phyloP scores from a whole-genome alignment of 1,140 invertebrate species.

The Oryctes rhinoceros region DNA sequence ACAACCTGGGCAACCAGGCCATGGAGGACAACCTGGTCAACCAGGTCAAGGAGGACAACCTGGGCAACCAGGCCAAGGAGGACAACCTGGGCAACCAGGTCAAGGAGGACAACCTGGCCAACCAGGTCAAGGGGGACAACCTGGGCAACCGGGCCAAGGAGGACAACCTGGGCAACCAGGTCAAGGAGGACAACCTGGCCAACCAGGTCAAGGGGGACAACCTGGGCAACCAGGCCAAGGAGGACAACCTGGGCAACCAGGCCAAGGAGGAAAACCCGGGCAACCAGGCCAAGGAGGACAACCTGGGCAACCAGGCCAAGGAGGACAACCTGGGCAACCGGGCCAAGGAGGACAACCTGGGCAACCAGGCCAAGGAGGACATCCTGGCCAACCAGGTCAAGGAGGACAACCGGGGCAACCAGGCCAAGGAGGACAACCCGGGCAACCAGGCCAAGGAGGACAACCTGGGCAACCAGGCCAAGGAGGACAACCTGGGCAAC shows the following conservation, averaged over 20 bases:
- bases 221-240: background rate
- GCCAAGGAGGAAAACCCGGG: constrained; percentile 35
- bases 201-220: no score
- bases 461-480: background rate
- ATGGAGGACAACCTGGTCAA: constrained; percentile 47
- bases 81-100: constrained; percentile 43
- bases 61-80: constrained; percentile 47
- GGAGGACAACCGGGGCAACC: constrained; percentile 51
- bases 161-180: background rate
- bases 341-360: constrained; percentile 39
- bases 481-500: constrained; percentile 47
- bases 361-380: constrained; percentile 41
- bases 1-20: constrained; percentile 50
- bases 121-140: constrained; percentile 47
- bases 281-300: constrained; percentile 16
- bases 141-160: constrained; percentile 44
- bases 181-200: no score
- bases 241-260: constrained; percentile 41
- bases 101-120: constrained; percentile 45
- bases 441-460: constrained; percentile 49
- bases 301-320: constrained; percentile 42
- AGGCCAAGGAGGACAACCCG: constrained; percentile 49
- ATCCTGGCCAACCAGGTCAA: constrained; percentile 45
- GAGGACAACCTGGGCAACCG: constrained; percentile 42
- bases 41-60: constrained; percentile 49